These are phyloP conservation scores for Nomada fucata DNA, from an alignment of 2,888 invertebrate species.

Conservation along the genomic window DNA sequence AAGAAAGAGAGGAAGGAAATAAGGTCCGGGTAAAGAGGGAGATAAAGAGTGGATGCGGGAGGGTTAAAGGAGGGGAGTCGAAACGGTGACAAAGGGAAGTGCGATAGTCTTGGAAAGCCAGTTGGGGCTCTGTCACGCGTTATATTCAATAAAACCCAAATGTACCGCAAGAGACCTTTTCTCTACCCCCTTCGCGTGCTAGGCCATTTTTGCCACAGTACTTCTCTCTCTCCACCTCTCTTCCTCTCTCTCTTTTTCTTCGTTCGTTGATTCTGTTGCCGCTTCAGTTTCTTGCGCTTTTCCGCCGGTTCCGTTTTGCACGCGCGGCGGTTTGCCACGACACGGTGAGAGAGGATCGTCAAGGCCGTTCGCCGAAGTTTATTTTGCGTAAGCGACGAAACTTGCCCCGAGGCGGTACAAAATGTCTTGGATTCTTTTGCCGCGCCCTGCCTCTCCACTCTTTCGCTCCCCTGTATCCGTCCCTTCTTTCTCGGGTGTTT, in stretches of 20 bases:
- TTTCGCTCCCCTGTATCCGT: conserved; percentile 5
- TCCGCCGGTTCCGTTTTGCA: background rate
- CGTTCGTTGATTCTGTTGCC: conserved; percentile 5
- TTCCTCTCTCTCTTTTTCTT: background rate
- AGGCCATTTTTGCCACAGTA: conserved; percentile 62
- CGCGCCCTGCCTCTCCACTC: conserved; percentile 12
- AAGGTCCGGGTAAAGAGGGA: background rate
- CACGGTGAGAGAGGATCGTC: conserved; percentile 12
- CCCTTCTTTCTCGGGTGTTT: background rate
- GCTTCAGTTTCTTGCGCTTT: conserved; percentile 22
- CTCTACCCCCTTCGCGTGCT: conserved; percentile 51
- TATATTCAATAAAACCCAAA: conserved; percentile 81
- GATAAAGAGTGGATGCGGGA: conserved; percentile 21
- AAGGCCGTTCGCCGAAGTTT: conserved; percentile 70
- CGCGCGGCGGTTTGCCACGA: conserved; percentile 14
- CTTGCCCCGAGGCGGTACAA: conserved; percentile 52
- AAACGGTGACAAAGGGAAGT: conserved; percentile 54
- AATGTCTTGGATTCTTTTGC: conserved; percentile 66
- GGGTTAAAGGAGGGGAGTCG: conserved; percentile 21
- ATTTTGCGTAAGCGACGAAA: conserved; percentile 73
- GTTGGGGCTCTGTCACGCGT: conserved; percentile 68
- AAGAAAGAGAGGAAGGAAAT: background rate
- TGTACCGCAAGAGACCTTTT: conserved; percentile 78
- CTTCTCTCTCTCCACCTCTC: conserved; percentile 3
- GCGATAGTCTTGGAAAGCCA: conserved; percentile 69